These are phyloP conservation scores for Coremacera marginata DNA, from an alignment of 2,888 invertebrate species.

Conservation along the genomic window DNA sequence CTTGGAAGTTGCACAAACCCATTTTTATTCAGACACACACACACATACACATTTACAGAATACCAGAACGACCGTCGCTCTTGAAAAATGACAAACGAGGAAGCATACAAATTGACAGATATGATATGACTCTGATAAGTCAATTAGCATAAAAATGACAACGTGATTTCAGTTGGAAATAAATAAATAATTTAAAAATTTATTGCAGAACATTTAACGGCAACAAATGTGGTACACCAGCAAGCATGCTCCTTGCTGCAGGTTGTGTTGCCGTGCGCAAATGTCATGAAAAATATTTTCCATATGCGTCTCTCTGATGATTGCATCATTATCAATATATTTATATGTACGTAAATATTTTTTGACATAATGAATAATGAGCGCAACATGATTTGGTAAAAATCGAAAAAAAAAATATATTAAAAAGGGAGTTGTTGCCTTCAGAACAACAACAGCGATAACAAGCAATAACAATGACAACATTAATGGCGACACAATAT, in stretches of 20 bases:
- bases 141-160: constrained; percentile 62
- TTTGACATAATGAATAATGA: constrained; percentile 69
- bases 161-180: constrained; percentile 53
- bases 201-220: constrained; percentile 9
- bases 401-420: not conserved
- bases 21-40: not conserved
- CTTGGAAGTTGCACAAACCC: constrained; percentile 21
- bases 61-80: not conserved
- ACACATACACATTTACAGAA: too few relatives aligned
- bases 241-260: not conserved
- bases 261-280: constrained; percentile 5
- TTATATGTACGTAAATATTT: constrained; percentile 28
- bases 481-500: not conserved
- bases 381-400: constrained; percentile 40
- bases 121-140: constrained; percentile 55
- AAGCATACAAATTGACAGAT: constrained; percentile 35
- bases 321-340: constrained; percentile 69
- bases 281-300: constrained; percentile 2
- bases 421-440: not conserved
- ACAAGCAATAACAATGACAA: constrained; percentile 3
- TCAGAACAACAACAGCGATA: not conserved
- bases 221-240: not conserved
- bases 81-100: constrained; percentile 34
- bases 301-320: constrained; percentile 45
- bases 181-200: not conserved